These are phyloP conservation scores for Leucopsar rothschildi DNA, from an alignment of 2,113 vertebrate genomes.

Conservation along the genomic window DNA sequence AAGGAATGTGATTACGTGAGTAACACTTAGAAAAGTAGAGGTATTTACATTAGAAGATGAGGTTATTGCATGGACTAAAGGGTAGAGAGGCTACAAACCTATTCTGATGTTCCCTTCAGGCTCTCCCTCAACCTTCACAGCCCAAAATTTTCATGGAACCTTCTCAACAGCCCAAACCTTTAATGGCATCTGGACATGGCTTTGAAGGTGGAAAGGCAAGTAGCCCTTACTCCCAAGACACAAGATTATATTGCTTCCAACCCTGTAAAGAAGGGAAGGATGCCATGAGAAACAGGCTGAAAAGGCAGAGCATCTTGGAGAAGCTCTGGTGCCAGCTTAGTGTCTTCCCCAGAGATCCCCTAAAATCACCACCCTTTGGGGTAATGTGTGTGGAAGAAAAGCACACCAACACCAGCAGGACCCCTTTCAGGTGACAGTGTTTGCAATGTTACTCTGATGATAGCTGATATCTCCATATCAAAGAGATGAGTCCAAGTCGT, in stretches of 20 bases:
- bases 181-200: neutral
- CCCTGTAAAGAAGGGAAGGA: neutral
- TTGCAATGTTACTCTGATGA: neutral
- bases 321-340: neutral
- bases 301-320: neutral
- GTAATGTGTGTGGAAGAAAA: neutral
- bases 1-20: neutral
- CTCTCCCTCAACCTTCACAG: neutral
- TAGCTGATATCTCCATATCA: rapidly evolving
- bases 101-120: neutral
- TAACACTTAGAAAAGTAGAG: neutral
- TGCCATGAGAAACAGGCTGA: neutral
- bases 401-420: neutral
- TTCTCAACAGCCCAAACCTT: neutral
- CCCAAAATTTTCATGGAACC: neutral
- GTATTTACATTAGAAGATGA: neutral
- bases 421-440: neutral
- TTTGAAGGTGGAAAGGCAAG: neutral
- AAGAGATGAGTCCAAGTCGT: neutral
- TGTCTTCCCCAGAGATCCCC: neutral
- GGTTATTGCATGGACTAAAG: neutral
- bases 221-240: neutral
- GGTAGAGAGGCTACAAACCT: neutral
- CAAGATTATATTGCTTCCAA: neutral
- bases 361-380: neutral